Evolutionary conservation across 2,797 vertebrate species (phyloP).

Genomic region (Buceros bicornis): DNA sequence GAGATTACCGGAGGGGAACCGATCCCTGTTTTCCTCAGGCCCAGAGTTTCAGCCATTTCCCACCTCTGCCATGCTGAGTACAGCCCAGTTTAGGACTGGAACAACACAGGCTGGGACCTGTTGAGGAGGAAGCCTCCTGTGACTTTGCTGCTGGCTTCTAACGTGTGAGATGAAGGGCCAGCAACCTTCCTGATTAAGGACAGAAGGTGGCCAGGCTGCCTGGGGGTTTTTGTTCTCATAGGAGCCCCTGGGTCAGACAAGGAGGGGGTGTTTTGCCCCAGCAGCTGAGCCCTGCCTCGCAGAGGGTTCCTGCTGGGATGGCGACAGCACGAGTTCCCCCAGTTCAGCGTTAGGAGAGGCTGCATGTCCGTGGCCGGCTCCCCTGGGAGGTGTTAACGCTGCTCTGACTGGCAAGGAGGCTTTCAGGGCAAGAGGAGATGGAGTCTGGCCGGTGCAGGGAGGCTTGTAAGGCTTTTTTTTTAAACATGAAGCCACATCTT

Average conservation of each 20-base stretch:
- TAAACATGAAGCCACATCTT: not conserved
- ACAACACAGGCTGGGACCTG: not conserved
- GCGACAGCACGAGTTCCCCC: fast-evolving
- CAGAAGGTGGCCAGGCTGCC: not conserved
- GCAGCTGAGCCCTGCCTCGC: not conserved
- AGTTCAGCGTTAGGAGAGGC: not conserved
- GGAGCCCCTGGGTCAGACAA: not conserved
- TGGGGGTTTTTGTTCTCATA: not conserved
- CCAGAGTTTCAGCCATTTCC: not conserved
- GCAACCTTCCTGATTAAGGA: not conserved
- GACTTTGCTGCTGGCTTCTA: not conserved
- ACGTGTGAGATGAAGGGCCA: not conserved
- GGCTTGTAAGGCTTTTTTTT: not conserved
- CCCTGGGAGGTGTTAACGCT: fast-evolving
- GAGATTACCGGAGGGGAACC: not conserved
- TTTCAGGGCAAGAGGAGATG: not conserved
- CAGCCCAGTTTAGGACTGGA: not conserved
- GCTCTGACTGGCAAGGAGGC: not conserved
- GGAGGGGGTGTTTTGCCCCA: not conserved
- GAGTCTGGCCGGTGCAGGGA: not conserved
- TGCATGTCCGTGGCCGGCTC: not conserved
- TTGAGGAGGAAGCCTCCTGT: not conserved
- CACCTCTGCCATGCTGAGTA: not conserved
- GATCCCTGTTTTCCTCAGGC: not conserved
- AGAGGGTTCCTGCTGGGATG: not conserved